phyloP scores from a whole-genome alignment of 2,113 vertebrate genomes.

The Nipponia nippon region DNA sequence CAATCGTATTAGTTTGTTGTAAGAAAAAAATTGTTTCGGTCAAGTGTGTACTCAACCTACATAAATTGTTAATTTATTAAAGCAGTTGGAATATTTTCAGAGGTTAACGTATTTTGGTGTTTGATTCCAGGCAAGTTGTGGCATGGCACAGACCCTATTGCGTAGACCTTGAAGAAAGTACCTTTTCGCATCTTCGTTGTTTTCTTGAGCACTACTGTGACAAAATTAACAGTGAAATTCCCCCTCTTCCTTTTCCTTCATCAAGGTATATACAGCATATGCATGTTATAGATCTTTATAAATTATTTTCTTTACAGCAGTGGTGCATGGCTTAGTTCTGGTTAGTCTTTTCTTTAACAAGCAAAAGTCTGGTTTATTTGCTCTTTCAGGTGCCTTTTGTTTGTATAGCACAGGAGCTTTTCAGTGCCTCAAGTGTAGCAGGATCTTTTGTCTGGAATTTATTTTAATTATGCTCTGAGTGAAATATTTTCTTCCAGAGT shows the following conservation, averaged over 20 bases:
- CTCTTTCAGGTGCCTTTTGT: not conserved
- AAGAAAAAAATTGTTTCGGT: not conserved
- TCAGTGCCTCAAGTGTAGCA: not conserved
- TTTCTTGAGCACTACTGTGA: constrained; percentile 97
- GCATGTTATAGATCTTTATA: not conserved
- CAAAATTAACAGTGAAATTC: constrained; percentile 88
- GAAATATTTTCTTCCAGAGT: not conserved
- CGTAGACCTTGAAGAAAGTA: constrained; percentile 97
- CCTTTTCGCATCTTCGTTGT: constrained; percentile 91
- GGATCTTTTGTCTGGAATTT: not conserved
- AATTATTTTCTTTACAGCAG: not conserved
- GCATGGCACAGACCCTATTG: constrained; percentile 98
- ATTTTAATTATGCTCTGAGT: not conserved
- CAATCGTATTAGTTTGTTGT: not conserved
- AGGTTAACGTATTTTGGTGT: not conserved
- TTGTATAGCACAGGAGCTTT: not conserved
- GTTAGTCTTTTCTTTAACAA: not conserved
- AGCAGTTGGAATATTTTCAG: not conserved
- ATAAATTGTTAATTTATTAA: not conserved
- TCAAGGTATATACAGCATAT: constrained; percentile 80
- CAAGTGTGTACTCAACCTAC: not conserved
- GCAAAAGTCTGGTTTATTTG: not conserved
- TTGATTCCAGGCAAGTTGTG: constrained; percentile 86
- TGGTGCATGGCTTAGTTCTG: not conserved
- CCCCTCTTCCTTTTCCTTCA: constrained; percentile 90